These are phyloP conservation scores for Tanypteryx hageni DNA, from an alignment of 2,888 invertebrate species.

Conservation along the genomic window DNA sequence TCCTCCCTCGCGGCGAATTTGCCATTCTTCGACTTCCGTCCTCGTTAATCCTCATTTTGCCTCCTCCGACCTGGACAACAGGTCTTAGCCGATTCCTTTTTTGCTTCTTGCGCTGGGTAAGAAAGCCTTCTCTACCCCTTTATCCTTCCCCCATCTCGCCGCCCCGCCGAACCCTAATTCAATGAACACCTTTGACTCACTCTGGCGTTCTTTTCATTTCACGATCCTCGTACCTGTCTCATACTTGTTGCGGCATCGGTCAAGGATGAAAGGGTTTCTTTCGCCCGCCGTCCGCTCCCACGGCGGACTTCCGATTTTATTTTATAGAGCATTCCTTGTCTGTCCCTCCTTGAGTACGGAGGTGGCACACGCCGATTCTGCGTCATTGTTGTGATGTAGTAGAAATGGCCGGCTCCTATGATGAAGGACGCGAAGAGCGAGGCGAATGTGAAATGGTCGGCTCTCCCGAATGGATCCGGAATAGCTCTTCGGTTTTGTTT, in stretches of 20 bases:
- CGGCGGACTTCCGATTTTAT: too few species aligned
- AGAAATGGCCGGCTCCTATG: too few species aligned
- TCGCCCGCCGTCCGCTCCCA: background rate
- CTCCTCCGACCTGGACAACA: background rate
- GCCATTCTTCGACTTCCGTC: constrained; percentile 9
- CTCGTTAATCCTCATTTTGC: background rate
- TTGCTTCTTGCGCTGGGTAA: background rate
- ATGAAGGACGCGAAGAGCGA: too few species aligned
- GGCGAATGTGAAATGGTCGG: too few species aligned
- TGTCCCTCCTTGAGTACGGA: too few species aligned
- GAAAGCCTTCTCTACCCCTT: constrained; percentile 5
- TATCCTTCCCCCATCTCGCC: background rate
- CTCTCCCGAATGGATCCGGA: too few species aligned
- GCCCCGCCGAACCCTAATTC: background rate
- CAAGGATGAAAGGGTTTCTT: background rate
- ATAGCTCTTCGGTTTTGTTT: too few species aligned
- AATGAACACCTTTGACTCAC: background rate
- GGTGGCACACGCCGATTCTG: too few species aligned
- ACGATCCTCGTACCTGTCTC: constrained; percentile 3
- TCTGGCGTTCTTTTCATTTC: background rate
- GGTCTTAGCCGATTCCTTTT: background rate
- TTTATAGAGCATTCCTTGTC: too few species aligned
- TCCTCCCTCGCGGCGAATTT: background rate
- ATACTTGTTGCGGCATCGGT: constrained; percentile 24
- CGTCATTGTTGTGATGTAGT: too few species aligned